Base-by-base conservation (phyloP, 2,113 vertebrate genomes). In the Syngnathoides biaculeatus region DNA sequence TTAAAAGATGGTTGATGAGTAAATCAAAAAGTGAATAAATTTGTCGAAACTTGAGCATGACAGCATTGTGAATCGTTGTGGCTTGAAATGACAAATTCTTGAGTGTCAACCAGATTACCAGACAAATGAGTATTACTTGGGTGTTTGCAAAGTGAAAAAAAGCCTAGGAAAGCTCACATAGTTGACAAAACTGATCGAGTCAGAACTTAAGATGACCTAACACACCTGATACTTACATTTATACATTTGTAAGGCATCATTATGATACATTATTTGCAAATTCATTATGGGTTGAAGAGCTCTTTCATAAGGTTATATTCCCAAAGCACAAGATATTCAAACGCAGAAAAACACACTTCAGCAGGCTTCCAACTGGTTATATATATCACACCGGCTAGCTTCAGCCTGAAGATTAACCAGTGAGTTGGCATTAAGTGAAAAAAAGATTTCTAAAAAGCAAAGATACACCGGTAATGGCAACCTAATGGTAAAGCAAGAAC, bases 121-220 rank as follows among this genome's bases (percentile, higher is more conserved):
- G 58, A 52, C 65, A 50, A 67, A 62, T 11, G 10, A 66, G 47
- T 15, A n/a, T 76, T 77, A 60, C 45, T 58, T 30, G 22, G 10
- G 26, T 67, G n/a, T 39, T 43, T 72, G 26, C 40, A 27, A 69
- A 76, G 68, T 74, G 55, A 61, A 76, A 67, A 76, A 50, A 63
- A 57, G 67, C 66, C 67, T 71, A 75, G 81, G 64, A 68, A 20
- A 64, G 61, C 63, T 58, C 0, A 5, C 83, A 83, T 82, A 81
- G 70, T 58, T 43, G 71, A 52, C 67, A 78, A 75, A 53, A 71
- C 80, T 82, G 61, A 75, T 79, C 71, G 78, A 4, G 27, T 10
- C 8, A 5, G 30, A 38, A 17, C 27, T 20, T 14, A 30, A 4
- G 19, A 48, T 48, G 45, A 19, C 19, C 19, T 48, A 17, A 17